Evolutionary conservation across 2,113 vertebrate species (phyloP).

Genomic region (Tenrec ecaudatus): DNA sequence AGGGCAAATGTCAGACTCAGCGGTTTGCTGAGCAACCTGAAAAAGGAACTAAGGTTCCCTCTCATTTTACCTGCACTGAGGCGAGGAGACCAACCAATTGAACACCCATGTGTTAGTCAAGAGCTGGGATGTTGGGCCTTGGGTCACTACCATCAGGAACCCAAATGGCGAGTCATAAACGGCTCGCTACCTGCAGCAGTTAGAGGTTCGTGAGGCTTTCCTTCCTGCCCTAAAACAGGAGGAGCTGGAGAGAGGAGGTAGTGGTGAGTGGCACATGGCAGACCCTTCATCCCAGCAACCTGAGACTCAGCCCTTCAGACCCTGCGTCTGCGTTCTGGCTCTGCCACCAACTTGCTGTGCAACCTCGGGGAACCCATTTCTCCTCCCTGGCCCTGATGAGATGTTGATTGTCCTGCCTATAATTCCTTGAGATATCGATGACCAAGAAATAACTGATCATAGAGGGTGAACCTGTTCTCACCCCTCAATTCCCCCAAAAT

Average conservation of each 20-base stretch:
- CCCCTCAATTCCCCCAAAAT: background rate
- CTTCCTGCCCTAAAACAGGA: background rate
- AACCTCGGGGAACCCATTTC: background rate
- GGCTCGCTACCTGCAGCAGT: background rate
- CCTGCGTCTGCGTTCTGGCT: background rate
- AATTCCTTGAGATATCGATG: background rate
- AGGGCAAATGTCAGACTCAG: background rate
- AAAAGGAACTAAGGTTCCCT: background rate
- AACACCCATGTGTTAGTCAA: background rate
- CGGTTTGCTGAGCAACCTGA: background rate
- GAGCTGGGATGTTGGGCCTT: background rate
- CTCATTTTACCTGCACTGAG: background rate
- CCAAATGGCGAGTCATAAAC: background rate
- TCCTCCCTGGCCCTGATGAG: background rate
- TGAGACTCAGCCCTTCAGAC: background rate
- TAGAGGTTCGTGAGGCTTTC: background rate
- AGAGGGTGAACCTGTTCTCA: background rate
- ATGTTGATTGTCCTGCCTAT: background rate
- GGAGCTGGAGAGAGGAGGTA: background rate
- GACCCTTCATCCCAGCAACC: background rate
- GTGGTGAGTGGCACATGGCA: background rate
- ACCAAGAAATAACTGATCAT: background rate
- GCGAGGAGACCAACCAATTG: background rate
- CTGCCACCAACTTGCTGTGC: conserved; percentile 4
- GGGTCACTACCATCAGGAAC: background rate